Evolutionary conservation across 2,888 invertebrate genomes (phyloP), one percentile per base, ranked within the genome.

Genomic region (Oscheius onirici): DNA sequence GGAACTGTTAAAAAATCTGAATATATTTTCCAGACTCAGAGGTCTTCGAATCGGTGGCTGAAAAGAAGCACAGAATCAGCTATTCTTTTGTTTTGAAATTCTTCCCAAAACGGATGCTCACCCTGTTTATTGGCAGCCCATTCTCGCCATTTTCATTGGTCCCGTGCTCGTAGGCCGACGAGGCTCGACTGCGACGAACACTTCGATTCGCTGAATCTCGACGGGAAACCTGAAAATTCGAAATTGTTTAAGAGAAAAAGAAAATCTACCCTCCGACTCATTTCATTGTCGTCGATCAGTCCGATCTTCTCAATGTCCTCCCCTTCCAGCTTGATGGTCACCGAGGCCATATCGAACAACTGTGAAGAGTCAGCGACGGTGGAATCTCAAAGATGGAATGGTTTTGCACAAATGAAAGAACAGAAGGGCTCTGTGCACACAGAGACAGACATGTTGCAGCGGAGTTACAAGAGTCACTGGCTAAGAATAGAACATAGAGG

Each of bases 271-370:
- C 49, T 44, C 26, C 63, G 20, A 24, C 24, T 24, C 28, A 49
- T 17, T 15, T 15, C 28, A 24, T 46, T 28, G 1, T 49, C 63
- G 24, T 46, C 49, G 20, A 43, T 6, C 43, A 58, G 6, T n/a
- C 22, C 63, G 28, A 20, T 17, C 34, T 51, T 69, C 26, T 69
- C 69, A 34, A 51, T 17, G 41, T 44, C 51, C 15, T 69, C 69
- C n/a, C 60, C 69, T 40, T 69, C 69, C 26, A 69, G n/a, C 58
- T 69, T 69, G n/a, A 69, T 69, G 22, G 69, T 69, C 40, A 69
- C 69, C n/a, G 55, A 17, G 43, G 58, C 58, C 69, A 69, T 69
- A 28, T 58, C 60, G 17, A 60, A 51, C 2, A 51, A 17, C 10
- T 13, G 22, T 34, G 34, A 5, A 26, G 20, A n/a, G n/a, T 60